A percentile compares a stretch with the other conserved stretches of the same genome.
phyloP scores from a whole-genome alignment of 2,113 vertebrate genomes.

The Silurus glanis region DNA sequence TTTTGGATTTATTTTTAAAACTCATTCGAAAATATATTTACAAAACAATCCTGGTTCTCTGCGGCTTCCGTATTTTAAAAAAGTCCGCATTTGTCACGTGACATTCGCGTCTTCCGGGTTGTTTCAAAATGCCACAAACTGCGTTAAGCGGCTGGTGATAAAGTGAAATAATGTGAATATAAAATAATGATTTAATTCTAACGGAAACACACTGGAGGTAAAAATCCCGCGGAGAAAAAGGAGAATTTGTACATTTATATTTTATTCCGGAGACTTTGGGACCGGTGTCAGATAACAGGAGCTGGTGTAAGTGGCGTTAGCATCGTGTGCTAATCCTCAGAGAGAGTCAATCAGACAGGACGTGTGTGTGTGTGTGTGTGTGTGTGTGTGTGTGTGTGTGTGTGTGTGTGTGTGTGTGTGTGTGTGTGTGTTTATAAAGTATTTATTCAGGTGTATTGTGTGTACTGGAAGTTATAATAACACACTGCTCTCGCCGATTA shows the following conservation, averaged over 20 bases:
- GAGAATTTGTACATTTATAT: background rate
- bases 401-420: background rate
- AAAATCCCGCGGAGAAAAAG: background rate
- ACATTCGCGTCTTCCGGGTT: slow-evolving; percentile 43
- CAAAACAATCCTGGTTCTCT: background rate
- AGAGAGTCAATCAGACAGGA: background rate
- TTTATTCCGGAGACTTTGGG: slow-evolving; percentile 1
- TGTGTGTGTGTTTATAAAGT: background rate
- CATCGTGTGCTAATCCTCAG: background rate
- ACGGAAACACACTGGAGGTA: background rate
- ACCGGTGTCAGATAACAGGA: slow-evolving; percentile 25
- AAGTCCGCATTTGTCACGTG: slow-evolving; percentile 67
- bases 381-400: background rate
- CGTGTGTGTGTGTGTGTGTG: background rate
- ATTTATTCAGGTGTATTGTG: too few species aligned
- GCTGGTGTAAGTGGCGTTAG: slow-evolving; percentile 27
- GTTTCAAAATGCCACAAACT: slow-evolving; percentile 48
- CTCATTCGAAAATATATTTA: background rate
- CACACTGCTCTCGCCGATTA: too few species aligned
- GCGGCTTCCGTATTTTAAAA: background rate
- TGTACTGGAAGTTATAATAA: too few species aligned
- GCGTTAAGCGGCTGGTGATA: background rate
- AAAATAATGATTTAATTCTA: background rate
- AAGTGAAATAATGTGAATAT: background rate
- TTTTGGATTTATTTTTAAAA: background rate